Base-by-base conservation (phyloP, 2,797 vertebrate genomes). In the Yasuhikotakia modesta region DNA sequence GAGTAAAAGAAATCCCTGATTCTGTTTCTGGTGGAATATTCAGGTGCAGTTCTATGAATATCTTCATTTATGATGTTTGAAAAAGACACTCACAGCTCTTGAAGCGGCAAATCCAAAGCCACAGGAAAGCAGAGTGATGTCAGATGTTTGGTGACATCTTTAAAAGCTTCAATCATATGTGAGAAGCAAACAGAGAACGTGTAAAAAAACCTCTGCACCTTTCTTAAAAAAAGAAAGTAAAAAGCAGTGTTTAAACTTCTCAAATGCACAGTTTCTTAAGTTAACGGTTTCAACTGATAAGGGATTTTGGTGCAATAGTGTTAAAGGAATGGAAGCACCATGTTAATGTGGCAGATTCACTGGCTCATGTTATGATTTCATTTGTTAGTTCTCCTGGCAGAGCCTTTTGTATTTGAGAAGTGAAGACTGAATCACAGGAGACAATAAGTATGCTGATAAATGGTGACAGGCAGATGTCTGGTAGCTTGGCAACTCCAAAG, bases 401-500 rank as follows among this genome's bases (percentile, higher is more conserved):
- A 76, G 57, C 80, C 81, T 76, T 83, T 78, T 73, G 43, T 84
- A 22, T 83, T 69, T 65, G 71, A 83, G 81, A 84, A 78, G 78
- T 79, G 85, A 87, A 83, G 87, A 85, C 86, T 79, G 83, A n/a
- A n/a, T n/a, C 67, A 63, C 80, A 87, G 80, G 81, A 87, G 87
- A 90, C 87, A 88, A 88, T 87, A 87, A 32, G 55, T 63, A 81
- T 88, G 68, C 14, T 84, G 88, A 82, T 84, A 85, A 85, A 81
- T 80, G 72, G 81, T 90, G 88, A 89, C 79, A 82, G 81, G 83
- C 85, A 82, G 85, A n/a, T n/a, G n/a, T n/a, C n/a, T n/a, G n/a
- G n/a, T n/a, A n/a, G n/a, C n/a, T n/a, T n/a, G n/a, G n/a, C n/a
- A n/a, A n/a, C n/a, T n/a, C n/a, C n/a, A n/a, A n/a, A n/a, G n/a